These are phyloP conservation scores for Cynaeus angustus DNA, from an alignment of 2,888 invertebrate genomes.

Conservation along the genomic window DNA sequence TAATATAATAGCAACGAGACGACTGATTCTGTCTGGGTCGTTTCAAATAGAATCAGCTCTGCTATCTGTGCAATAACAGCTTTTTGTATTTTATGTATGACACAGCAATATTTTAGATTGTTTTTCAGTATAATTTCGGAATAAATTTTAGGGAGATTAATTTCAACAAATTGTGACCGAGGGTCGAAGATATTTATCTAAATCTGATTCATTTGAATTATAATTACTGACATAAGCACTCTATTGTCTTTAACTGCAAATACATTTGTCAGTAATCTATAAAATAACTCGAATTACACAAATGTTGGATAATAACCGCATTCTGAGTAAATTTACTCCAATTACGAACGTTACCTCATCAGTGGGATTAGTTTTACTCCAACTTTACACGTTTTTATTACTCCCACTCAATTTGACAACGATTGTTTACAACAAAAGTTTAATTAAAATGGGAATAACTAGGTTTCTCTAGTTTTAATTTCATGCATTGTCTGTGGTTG, in stretches of 20 bases:
- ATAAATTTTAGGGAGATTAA: background rate
- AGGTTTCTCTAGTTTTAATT: background rate
- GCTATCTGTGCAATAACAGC: conserved; percentile 2
- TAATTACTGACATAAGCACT: no score
- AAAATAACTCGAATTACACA: no score
- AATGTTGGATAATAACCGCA: no score
- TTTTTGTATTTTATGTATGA: conserved; percentile 5
- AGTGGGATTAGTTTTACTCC: no score
- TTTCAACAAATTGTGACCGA: background rate
- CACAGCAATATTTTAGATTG: background rate
- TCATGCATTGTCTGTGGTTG: conserved; percentile 7
- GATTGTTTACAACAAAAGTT: background rate
- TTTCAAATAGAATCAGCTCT: background rate
- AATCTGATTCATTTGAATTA: no score
- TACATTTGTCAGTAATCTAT: no score
- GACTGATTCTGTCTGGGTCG: conserved; percentile 14
- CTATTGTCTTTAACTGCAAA: no score
- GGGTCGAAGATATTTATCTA: no score
- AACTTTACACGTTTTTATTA: no score
- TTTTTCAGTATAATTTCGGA: background rate
- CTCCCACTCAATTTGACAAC: no score
- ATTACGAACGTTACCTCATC: no score
- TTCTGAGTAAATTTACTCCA: no score
- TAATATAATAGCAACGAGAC: conserved; percentile 9
- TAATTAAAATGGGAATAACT: conserved; percentile 7